Percentiles rank a stretch among this genome's conserved stretches.
phyloP scores from a whole-genome alignment of 2,888 invertebrate species.

The Philaethria dido region DNA sequence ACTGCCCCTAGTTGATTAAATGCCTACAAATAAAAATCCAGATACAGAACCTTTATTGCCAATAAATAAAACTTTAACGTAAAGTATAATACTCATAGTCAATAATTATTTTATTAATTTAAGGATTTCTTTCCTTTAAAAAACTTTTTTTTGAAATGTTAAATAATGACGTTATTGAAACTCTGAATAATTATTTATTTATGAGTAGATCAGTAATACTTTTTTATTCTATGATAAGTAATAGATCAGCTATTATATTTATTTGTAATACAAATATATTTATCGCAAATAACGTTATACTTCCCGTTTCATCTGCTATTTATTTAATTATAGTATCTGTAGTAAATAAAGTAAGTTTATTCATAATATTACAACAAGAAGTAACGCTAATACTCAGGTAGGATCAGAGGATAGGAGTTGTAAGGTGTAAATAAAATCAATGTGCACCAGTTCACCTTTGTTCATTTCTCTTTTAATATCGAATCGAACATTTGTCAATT shows the following conservation, averaged over 20 bases:
- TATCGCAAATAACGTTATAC: too few relatives aligned
- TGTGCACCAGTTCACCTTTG: conserved; percentile 73
- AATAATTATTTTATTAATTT: too few relatives aligned
- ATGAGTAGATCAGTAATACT: too few relatives aligned
- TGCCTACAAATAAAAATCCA: background rate
- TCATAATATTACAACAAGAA: background rate
- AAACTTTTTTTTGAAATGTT: too few relatives aligned
- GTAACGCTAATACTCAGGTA: conserved; percentile 57
- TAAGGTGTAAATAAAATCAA: conserved; percentile 66
- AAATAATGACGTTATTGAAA: too few relatives aligned
- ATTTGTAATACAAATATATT: too few relatives aligned
- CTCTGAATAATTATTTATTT: too few relatives aligned
- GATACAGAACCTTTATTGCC: background rate
- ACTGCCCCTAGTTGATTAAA: conserved; percentile 16
- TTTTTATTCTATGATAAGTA: too few relatives aligned
- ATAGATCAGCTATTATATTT: too few relatives aligned
- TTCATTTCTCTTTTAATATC: conserved; percentile 56
- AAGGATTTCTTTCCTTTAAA: too few relatives aligned
- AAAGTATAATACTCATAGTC: too few relatives aligned
- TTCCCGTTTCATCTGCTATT: too few relatives aligned
- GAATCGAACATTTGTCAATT: conserved; percentile 55
- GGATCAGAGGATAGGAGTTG: conserved; percentile 45
- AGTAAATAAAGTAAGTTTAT: background rate
- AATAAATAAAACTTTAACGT: background rate
- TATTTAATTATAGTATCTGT: background rate